Percentiles rank a stretch among this genome's conserved stretches.
Evolutionary conservation across 2,797 vertebrate species (phyloP).

Genomic region (Lepus oiostolus): DNA sequence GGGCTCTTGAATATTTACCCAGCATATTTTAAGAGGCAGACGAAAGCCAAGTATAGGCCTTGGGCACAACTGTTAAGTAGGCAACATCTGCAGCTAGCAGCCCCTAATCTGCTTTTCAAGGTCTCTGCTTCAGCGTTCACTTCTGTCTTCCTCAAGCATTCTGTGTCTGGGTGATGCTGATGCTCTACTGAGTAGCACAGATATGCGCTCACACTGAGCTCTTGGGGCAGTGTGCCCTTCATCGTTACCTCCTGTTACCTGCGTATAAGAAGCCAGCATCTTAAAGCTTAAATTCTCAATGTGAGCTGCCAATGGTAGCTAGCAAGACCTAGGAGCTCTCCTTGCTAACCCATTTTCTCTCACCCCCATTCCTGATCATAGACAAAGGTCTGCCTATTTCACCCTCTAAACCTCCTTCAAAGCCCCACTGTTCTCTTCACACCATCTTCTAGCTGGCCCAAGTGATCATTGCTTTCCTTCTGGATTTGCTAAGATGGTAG

Average conservation of each 20-base stretch:
- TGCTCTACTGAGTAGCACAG: neutral
- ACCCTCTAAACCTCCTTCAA: neutral
- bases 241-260: neutral
- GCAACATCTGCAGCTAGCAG: neutral
- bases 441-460: neutral
- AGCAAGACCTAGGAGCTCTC: neutral
- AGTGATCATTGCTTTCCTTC: neutral
- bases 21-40: conserved; percentile 25
- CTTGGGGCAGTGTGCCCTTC: neutral
- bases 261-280: neutral
- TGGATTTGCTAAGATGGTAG: neutral
- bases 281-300: neutral
- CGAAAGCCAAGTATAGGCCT: neutral
- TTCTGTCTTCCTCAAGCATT: neutral
- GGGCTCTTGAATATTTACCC: neutral
- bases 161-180: neutral
- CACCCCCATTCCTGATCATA: neutral
- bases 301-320: neutral
- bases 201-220: neutral
- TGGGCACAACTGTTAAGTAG: neutral
- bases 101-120: neutral
- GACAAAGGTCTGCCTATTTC: neutral
- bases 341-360: neutral
- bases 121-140: neutral
- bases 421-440: neutral